phyloP scores from a whole-genome alignment of 1,140 invertebrate species.

The Colletes latitarsis region DNA sequence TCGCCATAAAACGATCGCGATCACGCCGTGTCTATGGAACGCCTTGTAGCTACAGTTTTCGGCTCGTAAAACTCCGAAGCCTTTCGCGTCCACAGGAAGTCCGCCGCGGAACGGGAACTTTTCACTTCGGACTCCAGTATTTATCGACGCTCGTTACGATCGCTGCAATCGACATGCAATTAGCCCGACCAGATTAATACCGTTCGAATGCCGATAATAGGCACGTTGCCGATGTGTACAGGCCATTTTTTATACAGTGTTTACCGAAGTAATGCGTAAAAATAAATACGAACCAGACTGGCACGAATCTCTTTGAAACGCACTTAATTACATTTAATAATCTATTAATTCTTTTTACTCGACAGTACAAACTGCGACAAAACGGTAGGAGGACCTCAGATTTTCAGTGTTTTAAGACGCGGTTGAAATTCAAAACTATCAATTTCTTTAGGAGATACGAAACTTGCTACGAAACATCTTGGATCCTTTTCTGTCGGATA shows the following conservation, averaged over 20 bases:
- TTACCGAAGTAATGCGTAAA: no score
- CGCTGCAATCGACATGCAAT: conserved; percentile 67
- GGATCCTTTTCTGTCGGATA: no score
- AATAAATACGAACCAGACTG: neutral
- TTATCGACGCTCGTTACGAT: conserved; percentile 65
- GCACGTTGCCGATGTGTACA: conserved; percentile 51
- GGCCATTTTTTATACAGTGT: conserved; percentile 9
- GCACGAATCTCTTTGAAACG: neutral
- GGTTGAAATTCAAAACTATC: no score
- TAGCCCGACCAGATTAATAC: conserved; percentile 62
- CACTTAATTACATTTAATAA: no score
- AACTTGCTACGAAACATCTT: no score
- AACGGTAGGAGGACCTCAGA: no score
- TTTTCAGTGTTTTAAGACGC: no score
- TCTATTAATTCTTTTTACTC: no score
- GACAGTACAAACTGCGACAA: no score
- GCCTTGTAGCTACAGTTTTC: conserved; percentile 24
- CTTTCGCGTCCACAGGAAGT: conserved; percentile 17
- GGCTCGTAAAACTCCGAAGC: conserved; percentile 6
- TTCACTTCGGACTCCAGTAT: conserved; percentile 60
- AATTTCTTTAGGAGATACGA: no score
- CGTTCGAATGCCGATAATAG: conserved; percentile 60
- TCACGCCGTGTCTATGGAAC: conserved; percentile 9
- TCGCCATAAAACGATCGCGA: conserved; percentile 19
- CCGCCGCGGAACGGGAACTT: conserved; percentile 47